A percentile compares a stretch with the other conserved stretches of the same genome.
Conservation (phyloP, 2,113 vertebrate genomes). For the Xenopus laevis region DNA sequence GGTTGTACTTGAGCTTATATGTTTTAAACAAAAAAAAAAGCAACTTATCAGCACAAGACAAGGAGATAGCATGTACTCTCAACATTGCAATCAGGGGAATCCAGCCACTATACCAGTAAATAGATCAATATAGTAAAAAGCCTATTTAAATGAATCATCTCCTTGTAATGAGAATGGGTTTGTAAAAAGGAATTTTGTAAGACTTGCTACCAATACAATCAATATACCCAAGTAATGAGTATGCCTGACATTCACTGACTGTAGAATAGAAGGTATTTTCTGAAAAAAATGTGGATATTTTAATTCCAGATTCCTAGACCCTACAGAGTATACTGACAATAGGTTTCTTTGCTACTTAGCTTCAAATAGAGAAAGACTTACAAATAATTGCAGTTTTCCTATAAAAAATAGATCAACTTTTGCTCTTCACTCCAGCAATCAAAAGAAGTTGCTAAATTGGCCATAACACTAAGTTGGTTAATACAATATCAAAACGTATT, state of each 20-base stretch:
- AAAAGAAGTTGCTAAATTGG: no score
- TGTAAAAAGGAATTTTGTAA: conserved; percentile 22
- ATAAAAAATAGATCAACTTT: no score
- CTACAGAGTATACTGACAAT: neutral
- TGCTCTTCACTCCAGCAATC: no score
- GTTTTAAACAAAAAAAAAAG: neutral
- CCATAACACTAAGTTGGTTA: no score
- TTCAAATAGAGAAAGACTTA: no score
- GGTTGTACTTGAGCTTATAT: no score
- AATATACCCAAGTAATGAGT: conserved; percentile 5
- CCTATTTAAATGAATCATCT: conserved; percentile 34
- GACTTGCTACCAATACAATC: conserved; percentile 19
- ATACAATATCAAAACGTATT: no score
- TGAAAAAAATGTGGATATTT: neutral
- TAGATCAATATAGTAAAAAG: conserved; percentile 27
- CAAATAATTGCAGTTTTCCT: no score
- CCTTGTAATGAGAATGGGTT: conserved; percentile 15
- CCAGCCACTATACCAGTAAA: neutral
- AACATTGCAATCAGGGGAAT: neutral
- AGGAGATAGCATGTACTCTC: neutral
- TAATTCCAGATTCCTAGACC: neutral
- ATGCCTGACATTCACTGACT: no score
- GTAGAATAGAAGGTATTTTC: no score
- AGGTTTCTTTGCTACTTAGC: no score
- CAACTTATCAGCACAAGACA: neutral